Base-by-base conservation (phyloP, 1,140 invertebrate species). In the Conus ventricosus region DNA sequence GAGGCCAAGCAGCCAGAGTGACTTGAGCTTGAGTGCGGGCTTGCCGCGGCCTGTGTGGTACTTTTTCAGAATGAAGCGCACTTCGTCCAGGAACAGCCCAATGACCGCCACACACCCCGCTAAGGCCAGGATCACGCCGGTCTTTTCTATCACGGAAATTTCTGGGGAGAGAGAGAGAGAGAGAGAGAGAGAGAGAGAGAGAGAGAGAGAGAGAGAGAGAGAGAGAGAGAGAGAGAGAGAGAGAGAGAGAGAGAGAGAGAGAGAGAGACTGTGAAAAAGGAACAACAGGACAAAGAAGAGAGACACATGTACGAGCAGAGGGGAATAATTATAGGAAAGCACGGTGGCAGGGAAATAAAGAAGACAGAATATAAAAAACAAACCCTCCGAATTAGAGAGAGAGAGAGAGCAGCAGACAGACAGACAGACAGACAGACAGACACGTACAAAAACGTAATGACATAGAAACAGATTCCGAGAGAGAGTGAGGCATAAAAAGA, bases 51-150 rank as follows among this genome's bases (percentile, higher is more conserved):
- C 93, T 51, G 89, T 95, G n/a, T 93, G 93, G 82, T 84, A 83
- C 53, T 75, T 84, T 39, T 95, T 95, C 92, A 95, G 95, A 95
- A 94, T 94, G 92, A 91, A 93, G 88, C 93, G 94, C 92, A 93
- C 92, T 92, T 93, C 91, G 91, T 95, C 95, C 94, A 95, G 94
- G 93, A 94, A 94, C 92, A 95, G 84, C 23, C 15, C 67, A 5
- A 87, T 23, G 20, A 84, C 88, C 60, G n/a, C 82, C 7, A 81
- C 23, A 20, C 78, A 75, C 17, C 23, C 25, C 23, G 80, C 84
- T 63, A 20, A 20, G 25, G 39, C 23, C 5, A 94, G 84, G 90
- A 94, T 78, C 95, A 96, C 84, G 94, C 95, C 89, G 89, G 91
- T 90, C 90, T 94, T 10, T 89, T 93, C 82, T 85, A 95, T 20